Evolutionary conservation across 2,888 invertebrate genomes (phyloP).

Genomic region (Tineola bisselliella): DNA sequence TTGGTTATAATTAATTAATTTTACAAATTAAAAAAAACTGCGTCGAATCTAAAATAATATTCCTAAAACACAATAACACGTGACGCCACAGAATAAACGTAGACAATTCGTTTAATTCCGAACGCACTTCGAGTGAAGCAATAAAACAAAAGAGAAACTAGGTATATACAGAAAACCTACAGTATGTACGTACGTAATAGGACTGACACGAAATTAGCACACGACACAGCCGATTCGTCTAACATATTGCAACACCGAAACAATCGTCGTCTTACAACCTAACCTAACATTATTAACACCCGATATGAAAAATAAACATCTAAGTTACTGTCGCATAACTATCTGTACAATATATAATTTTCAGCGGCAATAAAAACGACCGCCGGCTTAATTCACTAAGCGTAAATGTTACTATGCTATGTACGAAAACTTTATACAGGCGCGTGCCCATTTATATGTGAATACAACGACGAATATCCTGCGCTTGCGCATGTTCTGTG

Average conservation of each 20-base stretch:
- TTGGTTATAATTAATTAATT: neutral
- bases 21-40: neutral
- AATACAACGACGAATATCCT: no score
- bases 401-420: conserved; percentile 23
- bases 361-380: neutral
- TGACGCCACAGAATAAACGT: no score
- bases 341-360: conserved; percentile 53
- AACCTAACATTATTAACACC: conserved; percentile 64
- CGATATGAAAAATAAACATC: conserved; percentile 68
- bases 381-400: conserved; percentile 37
- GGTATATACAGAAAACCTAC: conserved; percentile 55
- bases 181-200: no score
- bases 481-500: no score
- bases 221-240: conserved; percentile 67
- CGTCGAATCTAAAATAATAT: conserved; percentile 12
- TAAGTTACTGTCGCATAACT: conserved; percentile 67
- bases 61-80: no score
- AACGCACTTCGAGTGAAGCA: neutral
- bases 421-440: no score
- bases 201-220: conserved; percentile 47
- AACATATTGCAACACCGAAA: conserved; percentile 57
- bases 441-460: no score
- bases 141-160: conserved; percentile 13
- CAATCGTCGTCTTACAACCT: conserved; percentile 57
- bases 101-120: no score